A percentile compares a stretch with the other conserved stretches of the same genome.
phyloP scores from a whole-genome alignment of 53 echinoderm and acorn worm genomes.

The Actinopyga echinites region DNA sequence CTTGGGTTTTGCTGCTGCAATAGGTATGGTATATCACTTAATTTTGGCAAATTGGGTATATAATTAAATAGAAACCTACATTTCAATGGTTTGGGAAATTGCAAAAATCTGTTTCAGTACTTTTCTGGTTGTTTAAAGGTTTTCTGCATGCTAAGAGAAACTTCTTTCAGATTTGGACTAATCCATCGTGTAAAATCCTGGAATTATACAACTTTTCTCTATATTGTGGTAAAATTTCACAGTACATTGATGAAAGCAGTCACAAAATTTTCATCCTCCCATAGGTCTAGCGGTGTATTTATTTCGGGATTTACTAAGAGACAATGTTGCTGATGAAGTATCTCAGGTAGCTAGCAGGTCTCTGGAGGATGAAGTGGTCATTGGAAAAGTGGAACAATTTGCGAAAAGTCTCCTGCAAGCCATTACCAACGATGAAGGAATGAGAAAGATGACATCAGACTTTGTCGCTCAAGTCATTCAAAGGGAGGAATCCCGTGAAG shows the following conservation, averaged over 20 bases:
- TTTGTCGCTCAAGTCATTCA: constrained; percentile 66
- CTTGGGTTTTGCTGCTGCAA: constrained; percentile 39
- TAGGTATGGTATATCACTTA: constrained; percentile 44
- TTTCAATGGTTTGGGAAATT: neutral
- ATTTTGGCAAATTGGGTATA: neutral
- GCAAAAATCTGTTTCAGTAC: neutral
- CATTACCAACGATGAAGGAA: constrained; percentile 70
- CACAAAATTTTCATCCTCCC: neutral
- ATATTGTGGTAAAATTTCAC: neutral
- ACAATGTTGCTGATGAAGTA: constrained; percentile 82
- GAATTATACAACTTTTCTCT: neutral
- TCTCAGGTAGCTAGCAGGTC: constrained; percentile 82
- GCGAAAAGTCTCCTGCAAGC: constrained; percentile 75
- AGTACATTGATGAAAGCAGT: too few species aligned
- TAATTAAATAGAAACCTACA: neutral
- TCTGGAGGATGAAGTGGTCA: constrained; percentile 73
- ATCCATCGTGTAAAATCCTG: neutral
- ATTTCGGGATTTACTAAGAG: constrained; percentile 73
- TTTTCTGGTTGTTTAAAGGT: too few species aligned
- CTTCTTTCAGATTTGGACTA: neutral
- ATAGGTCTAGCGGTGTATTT: constrained; percentile 67
- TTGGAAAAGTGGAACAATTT: constrained; percentile 77
- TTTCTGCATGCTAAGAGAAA: neutral
- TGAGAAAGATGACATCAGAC: constrained; percentile 64
- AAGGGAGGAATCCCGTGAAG: constrained; percentile 61